Conservation (phyloP, 2,797 vertebrate genomes). For the Acipenser ruthenus region DNA sequence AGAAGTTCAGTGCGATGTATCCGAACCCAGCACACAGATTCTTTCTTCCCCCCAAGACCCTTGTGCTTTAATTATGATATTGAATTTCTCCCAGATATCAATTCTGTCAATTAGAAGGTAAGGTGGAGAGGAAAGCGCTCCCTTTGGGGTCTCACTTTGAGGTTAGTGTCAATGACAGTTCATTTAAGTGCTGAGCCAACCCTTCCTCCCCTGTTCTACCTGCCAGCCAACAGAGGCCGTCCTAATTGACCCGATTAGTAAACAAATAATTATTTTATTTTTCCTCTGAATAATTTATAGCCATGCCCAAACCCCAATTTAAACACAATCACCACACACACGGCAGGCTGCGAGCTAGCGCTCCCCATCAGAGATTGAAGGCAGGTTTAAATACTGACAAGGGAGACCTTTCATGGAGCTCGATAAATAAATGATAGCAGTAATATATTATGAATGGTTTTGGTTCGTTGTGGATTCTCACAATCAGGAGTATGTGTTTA, state of each 20-base stretch:
- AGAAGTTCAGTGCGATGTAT: no score
- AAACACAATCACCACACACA: conserved; percentile 18
- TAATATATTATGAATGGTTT: conserved; percentile 65
- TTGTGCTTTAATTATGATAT: neutral
- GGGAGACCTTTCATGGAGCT: conserved; percentile 24
- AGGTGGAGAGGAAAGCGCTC: neutral
- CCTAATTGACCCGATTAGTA: conserved; percentile 24
- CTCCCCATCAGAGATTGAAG: conserved; percentile 41
- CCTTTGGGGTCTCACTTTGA: neutral
- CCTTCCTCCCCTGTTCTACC: conserved; percentile 1
- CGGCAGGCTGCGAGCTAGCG: conserved; percentile 6
- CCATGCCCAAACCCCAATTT: conserved; percentile 7
- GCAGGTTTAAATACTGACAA: conserved; percentile 57
- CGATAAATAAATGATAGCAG: conserved; percentile 65
- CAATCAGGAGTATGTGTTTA: conserved; percentile 48
- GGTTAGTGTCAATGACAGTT: conserved; percentile 3
- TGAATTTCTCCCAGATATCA: neutral
- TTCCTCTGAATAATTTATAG: conserved; percentile 27
- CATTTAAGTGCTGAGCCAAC: conserved; percentile 5
- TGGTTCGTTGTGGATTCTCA: conserved; percentile 59
- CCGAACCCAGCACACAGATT: no score
- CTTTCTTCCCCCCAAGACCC: neutral
- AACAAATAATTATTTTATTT: conserved; percentile 31
- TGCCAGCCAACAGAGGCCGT: neutral
- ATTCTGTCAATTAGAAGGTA: neutral